Evolutionary conservation across 2,797 vertebrate genomes (phyloP).

Genomic region (Hydrophis major): DNA sequence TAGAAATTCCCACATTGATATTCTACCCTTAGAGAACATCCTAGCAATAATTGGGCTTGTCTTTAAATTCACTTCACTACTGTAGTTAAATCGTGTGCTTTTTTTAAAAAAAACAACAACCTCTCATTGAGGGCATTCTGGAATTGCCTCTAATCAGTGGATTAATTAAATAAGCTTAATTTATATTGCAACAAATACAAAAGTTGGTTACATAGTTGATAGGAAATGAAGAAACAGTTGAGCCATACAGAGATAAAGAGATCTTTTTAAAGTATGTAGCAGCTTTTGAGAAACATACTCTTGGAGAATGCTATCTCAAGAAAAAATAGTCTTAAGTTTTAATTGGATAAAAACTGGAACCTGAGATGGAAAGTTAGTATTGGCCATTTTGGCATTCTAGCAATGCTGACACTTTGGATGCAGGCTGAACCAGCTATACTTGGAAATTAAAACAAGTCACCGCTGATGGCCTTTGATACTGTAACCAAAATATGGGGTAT

Average conservation of each 20-base stretch:
- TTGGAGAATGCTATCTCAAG: constrained; percentile 12
- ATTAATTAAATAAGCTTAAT: background rate
- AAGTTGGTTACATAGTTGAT: background rate
- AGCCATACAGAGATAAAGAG: background rate
- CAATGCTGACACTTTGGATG: background rate
- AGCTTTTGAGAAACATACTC: background rate
- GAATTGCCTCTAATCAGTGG: background rate
- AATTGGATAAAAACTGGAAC: background rate
- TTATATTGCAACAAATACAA: background rate
- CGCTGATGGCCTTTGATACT: background rate
- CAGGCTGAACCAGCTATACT: background rate
- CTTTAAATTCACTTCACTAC: background rate
- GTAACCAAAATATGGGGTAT: constrained; percentile 17
- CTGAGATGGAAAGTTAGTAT: background rate
- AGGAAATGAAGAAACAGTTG: background rate
- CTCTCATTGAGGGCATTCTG: background rate
- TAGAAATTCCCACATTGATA: background rate
- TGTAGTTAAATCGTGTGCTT: background rate
- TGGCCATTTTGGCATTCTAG: background rate
- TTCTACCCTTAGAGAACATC: background rate
- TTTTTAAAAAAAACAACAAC: background rate
- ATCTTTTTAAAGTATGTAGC: background rate
- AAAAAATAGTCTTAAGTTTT: constrained; percentile 22
- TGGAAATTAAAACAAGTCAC: background rate
- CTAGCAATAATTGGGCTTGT: background rate